A percentile compares a stretch with the other conserved stretches of the same genome.
Conservation (phyloP, 2,888 invertebrate species). For the Chaitophorus viminalis region DNA sequence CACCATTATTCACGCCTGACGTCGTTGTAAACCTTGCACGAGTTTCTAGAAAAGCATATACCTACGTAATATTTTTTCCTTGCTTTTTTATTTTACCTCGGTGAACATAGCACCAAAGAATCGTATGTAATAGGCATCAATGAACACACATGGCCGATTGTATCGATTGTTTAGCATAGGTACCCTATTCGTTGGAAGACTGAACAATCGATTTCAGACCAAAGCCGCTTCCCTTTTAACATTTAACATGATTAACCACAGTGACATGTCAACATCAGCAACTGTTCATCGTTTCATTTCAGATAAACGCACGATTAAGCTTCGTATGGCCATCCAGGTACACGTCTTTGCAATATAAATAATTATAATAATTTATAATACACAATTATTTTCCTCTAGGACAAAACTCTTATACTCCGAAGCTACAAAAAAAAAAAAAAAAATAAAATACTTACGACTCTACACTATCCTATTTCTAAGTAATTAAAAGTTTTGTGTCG, state of each 20-base stretch:
- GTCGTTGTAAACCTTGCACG: slow-evolving; percentile 55
- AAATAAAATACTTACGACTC: too few relatives aligned
- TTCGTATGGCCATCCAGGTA: background rate
- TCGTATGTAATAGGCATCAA: background rate
- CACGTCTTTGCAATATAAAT: too few relatives aligned
- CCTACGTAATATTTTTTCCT: background rate
- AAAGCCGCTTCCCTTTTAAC: background rate
- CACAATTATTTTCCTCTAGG: too few relatives aligned
- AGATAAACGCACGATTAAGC: background rate
- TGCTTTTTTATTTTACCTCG: background rate
- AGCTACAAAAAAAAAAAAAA: too few relatives aligned
- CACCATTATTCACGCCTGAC: slow-evolving; percentile 50
- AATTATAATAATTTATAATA: too few relatives aligned
- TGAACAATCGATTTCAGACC: background rate
- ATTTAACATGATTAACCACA: background rate
- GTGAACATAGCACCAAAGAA: background rate
- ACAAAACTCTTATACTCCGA: too few relatives aligned
- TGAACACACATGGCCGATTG: background rate
- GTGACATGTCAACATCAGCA: background rate
- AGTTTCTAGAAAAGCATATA: slow-evolving; percentile 21
- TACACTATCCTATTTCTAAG: too few relatives aligned
- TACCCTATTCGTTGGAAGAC: background rate
- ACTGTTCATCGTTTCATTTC: background rate
- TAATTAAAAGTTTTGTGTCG: too few relatives aligned
- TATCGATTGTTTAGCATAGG: too few relatives aligned